A percentile compares a stretch with the other conserved stretches of the same genome.
Evolutionary conservation across 1,140 invertebrate species (phyloP).

Genomic region (Drosophila takahashii): DNA sequence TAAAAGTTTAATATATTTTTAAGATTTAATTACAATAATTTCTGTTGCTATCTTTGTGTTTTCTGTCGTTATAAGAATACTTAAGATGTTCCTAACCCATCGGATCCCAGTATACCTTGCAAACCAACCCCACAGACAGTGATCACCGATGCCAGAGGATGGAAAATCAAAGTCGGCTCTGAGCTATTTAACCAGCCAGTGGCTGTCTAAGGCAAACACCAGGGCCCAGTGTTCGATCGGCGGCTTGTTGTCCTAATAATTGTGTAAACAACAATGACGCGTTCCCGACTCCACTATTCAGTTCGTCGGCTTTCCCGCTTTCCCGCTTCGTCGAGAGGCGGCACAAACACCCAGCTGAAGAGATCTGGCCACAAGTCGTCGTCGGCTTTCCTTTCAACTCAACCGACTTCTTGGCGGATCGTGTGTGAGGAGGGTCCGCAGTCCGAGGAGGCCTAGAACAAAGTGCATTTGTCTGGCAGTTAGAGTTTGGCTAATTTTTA

Average conservation of each 20-base stretch:
- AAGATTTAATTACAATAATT: background rate
- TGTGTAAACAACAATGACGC: conserved; percentile 84
- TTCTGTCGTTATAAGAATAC: background rate
- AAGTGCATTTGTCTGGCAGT: conserved; percentile 81
- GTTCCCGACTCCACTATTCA: conserved; percentile 60
- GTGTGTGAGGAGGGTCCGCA: conserved; percentile 25
- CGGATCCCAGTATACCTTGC: conserved; percentile 9
- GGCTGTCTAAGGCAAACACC: conserved; percentile 55
- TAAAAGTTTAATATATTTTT: background rate
- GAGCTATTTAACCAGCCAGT: conserved; percentile 64
- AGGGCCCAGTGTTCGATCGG: conserved; percentile 59
- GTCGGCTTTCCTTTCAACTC: conserved; percentile 58
- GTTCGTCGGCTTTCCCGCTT: conserved; percentile 35
- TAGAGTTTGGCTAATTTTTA: conserved; percentile 82
- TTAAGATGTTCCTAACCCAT: background rate
- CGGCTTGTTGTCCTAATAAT: conserved; percentile 84
- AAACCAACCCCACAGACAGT: background rate
- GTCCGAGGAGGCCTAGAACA: conserved; percentile 59
- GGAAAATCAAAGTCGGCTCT: conserved; percentile 58
- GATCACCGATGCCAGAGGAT: conserved; percentile 26
- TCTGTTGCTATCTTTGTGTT: background rate
- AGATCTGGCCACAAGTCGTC: conserved; percentile 45
- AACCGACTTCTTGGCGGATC: conserved; percentile 18
- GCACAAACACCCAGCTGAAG: conserved; percentile 32
- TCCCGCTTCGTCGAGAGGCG: conserved; percentile 20